Conservation (phyloP, 1,140 invertebrate genomes). For the Heliothis subflexa region DNA sequence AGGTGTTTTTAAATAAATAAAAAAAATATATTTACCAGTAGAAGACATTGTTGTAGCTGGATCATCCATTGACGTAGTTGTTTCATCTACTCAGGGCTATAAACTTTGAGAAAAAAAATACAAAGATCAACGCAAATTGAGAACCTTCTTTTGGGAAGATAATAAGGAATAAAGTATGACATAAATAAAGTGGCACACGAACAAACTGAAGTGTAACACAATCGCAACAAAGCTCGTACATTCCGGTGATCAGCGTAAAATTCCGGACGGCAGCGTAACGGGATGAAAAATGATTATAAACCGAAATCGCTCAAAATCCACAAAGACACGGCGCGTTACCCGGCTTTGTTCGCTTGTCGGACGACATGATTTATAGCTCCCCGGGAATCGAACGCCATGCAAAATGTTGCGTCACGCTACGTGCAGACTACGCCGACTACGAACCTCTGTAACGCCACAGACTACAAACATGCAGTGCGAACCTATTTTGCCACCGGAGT, state of each 20-base stretch:
- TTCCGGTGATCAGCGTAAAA: conserved; percentile 77
- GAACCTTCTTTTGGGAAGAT: too few species aligned
- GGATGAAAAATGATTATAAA: conserved; percentile 84
- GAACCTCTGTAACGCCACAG: conserved; percentile 58
- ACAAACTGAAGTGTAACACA: conserved; percentile 35
- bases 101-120: too few species aligned
- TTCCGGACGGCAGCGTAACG: conserved; percentile 55
- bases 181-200: not conserved
- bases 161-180: too few species aligned
- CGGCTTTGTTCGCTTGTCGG: conserved; percentile 83
- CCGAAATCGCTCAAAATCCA: conserved; percentile 84
- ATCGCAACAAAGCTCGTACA: conserved; percentile 49
- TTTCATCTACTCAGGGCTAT: too few species aligned
- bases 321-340: conserved; percentile 84
- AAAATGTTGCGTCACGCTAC: conserved; percentile 83
- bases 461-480: conserved; percentile 26
- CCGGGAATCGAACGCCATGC: conserved; percentile 75
- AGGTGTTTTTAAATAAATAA: too few species aligned
- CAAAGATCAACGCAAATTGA: too few species aligned
- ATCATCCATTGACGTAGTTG: too few species aligned
- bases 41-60: too few species aligned
- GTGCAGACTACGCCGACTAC: conserved; percentile 52
- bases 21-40: too few species aligned
- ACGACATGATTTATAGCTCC: conserved; percentile 72
- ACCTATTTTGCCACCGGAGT: conserved; percentile 46